Base-by-base conservation (phyloP, 1,140 invertebrate species). In the Zaprionus taronus region DNA sequence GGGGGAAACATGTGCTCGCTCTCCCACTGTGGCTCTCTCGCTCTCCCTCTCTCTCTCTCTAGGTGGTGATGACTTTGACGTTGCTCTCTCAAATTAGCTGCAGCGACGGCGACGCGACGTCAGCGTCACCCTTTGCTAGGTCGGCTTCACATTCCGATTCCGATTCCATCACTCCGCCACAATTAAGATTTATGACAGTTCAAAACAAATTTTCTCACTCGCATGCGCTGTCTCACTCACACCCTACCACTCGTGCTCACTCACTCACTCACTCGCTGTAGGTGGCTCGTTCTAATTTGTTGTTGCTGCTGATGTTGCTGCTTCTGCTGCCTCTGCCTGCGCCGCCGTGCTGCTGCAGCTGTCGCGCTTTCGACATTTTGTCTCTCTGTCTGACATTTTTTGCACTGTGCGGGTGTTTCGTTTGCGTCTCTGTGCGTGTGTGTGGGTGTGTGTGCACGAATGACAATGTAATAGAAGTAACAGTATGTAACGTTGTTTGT, bases 181-280 rank as follows among this genome's bases (percentile, higher is more conserved):
- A 86, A 90, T 90, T 91, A 91, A 87, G 86, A 91, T 91, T 91
- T 91, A 91, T 91, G 86, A 91, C 86, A 91, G 83, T 91, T 91
- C 80, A 91, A 86, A 85, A 87, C 80, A 87, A 87, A 86, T 82
- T 82, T 82, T 85, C 83, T 85, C 77, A 72, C 80, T 85, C 83
- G 83, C 86, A 91, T 86, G 72, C 75, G 85, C 85, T 72, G 56
- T 67, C 84, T 71, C 64, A 62, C 58, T 38, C 65, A 24, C 34
- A 22, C 31, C 24, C 31, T 9, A 6, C 66, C 72, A 12, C 20
- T 12, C 14, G 17, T 31, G 11, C 26, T 28, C 12, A 1, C 53
- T 15, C 41, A 22, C 56, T 57, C 69, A 11, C 56, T 57, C 62
- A 11, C 20, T 65, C 47, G 34, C n/a, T 68, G 74, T 58, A 64